Conservation (phyloP, 2,113 vertebrate species). For the Pontoporia blainvillei region DNA sequence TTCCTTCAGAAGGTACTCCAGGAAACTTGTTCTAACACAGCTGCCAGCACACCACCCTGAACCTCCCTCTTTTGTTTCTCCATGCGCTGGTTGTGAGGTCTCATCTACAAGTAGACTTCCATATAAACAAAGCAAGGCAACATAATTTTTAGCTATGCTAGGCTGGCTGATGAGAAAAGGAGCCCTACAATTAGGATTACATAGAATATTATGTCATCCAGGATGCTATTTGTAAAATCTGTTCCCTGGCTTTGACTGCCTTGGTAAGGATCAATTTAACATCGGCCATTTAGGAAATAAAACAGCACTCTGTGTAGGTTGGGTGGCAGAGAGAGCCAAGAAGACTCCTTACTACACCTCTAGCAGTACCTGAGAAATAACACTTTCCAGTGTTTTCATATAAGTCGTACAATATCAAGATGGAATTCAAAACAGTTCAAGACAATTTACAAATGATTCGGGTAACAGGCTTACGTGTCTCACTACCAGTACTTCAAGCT, state of each 20-base stretch:
- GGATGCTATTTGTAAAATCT: not conserved
- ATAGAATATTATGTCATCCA: not conserved
- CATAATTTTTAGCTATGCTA: not conserved
- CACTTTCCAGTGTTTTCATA: not conserved
- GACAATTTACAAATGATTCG: not conserved
- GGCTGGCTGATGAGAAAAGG: not conserved
- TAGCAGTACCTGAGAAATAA: not conserved
- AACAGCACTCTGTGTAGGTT: not conserved
- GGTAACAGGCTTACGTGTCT: not conserved
- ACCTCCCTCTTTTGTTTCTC: not conserved
- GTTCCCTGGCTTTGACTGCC: not conserved
- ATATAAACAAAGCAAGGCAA: not conserved
- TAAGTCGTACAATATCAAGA: not conserved
- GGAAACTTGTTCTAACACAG: not conserved
- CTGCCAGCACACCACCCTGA: not conserved
- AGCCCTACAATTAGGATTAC: not conserved
- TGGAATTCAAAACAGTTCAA: not conserved
- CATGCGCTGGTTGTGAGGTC: not conserved
- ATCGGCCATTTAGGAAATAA: not conserved
- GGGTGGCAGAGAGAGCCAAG: not conserved
- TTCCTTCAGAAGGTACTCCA: not conserved
- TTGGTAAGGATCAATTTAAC: not conserved
- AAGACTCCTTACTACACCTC: not conserved
- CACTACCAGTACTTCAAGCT: not conserved
- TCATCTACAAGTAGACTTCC: not conserved